Evolutionary conservation across 2,113 vertebrate genomes (phyloP).

Genomic region (Antidorcas marsupialis): DNA sequence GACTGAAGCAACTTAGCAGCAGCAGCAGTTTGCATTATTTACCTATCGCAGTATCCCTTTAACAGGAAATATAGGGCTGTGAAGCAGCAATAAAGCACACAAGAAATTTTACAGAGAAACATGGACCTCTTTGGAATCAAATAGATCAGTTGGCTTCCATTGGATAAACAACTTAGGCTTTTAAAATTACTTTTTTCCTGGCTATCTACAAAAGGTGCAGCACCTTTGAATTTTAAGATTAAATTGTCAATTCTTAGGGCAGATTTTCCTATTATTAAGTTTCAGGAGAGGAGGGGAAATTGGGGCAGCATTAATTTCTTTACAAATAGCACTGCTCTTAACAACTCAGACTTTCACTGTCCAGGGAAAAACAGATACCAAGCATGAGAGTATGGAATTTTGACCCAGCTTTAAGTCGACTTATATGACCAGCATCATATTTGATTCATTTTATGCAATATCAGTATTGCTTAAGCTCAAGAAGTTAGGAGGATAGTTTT

Average conservation of each 20-base stretch:
- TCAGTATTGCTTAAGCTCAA: not conserved
- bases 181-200: not conserved
- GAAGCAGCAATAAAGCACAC: not conserved
- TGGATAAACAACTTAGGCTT: not conserved
- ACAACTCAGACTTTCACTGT: not conserved
- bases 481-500: not conserved
- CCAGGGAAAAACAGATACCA: not conserved
- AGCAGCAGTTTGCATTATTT: not conserved
- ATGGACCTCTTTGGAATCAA: not conserved
- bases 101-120: not conserved
- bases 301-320: not conserved
- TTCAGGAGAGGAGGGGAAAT: not conserved
- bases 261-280: not conserved
- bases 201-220: not conserved
- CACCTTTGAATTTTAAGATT: slow-evolving; percentile 39
- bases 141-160: not conserved
- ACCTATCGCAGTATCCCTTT: not conserved
- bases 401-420: not conserved
- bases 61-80: not conserved
- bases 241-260: not conserved
- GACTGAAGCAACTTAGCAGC: not conserved
- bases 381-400: not conserved
- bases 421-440: too few relatives aligned
- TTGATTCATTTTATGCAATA: not conserved
- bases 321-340: not conserved